Percentiles rank a stretch among this genome's conserved stretches.
Evolutionary conservation across 2,888 invertebrate species (phyloP).

Genomic region (Zygothrica quintamaculata): DNA sequence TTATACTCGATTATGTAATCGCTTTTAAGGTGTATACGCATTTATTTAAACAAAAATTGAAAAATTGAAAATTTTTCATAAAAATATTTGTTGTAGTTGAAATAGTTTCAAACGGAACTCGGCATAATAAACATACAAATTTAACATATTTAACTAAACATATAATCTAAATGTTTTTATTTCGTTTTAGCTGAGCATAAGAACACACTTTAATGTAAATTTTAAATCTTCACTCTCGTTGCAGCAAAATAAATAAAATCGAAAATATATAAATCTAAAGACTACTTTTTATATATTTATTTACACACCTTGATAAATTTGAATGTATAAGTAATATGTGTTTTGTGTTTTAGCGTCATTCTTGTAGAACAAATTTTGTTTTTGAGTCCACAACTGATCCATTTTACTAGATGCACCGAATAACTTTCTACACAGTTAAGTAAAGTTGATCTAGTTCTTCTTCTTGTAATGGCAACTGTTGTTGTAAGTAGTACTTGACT

Average conservation of each 20-base stretch:
- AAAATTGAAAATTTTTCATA: conserved; percentile 83
- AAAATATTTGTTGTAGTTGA: conserved; percentile 80
- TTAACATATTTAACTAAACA: conserved; percentile 31
- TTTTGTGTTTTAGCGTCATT: conserved; percentile 34
- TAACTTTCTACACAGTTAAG: conserved; percentile 27
- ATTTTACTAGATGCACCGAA: conserved; percentile 46
- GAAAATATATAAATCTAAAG: conserved; percentile 28
- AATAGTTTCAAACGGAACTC: conserved; percentile 17
- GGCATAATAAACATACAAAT: conserved; percentile 42
- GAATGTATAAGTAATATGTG: conserved; percentile 13
- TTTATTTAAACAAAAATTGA: conserved; percentile 81
- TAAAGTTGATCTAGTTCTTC: conserved; percentile 44
- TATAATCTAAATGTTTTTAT: conserved; percentile 42
- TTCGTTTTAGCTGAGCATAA: conserved; percentile 59
- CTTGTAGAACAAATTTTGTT: conserved; percentile 25
- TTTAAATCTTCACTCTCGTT: conserved; percentile 60
- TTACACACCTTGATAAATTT: conserved; percentile 17
- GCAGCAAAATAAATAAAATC: conserved; percentile 41
- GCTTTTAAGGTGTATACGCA: conserved; percentile 40
- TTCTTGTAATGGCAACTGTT: conserved; percentile 44
- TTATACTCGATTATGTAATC: conserved; percentile 70
- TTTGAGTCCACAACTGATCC: conserved; percentile 35
- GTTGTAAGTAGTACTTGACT: conserved; percentile 62
- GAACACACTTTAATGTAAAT: conserved; percentile 42
- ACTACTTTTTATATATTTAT: conserved; percentile 22